Percentiles rank a stretch among this genome's conserved stretches.
Evolutionary conservation across 2,113 vertebrate species (phyloP).

Genomic region (Rhinolophus sinicus): DNA sequence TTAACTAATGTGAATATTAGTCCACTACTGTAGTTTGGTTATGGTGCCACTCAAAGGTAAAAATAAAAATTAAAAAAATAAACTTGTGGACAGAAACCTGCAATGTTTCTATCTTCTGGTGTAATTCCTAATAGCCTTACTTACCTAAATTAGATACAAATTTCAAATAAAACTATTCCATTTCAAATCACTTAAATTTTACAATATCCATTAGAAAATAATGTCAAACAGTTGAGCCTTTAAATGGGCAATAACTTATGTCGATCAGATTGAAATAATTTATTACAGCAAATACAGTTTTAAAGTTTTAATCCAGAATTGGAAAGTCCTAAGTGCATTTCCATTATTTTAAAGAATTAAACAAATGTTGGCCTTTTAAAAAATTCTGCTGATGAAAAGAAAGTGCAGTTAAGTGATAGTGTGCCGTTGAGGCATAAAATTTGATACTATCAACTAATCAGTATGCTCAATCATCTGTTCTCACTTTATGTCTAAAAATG

Average conservation of each 20-base stretch:
- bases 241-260: not conserved
- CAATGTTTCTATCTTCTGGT: not conserved
- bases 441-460: not conserved
- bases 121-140: not conserved
- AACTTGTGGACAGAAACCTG: not conserved
- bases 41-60: not conserved
- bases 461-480: slow-evolving; percentile 45
- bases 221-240: not conserved
- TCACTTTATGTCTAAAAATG: slow-evolving; percentile 22
- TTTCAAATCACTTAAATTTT: slow-evolving; percentile 38
- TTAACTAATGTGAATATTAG: not conserved
- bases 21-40: not conserved
- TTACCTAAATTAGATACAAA: not conserved
- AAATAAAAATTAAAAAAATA: not conserved
- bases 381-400: not conserved
- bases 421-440: not conserved
- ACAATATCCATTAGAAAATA: not conserved
- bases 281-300: not conserved
- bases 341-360: not conserved
- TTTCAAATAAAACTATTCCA: not conserved
- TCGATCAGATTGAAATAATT: not conserved
- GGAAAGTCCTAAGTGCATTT: not conserved
- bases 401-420: slow-evolving; percentile 33
- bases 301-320: not conserved
- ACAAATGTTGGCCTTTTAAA: not conserved